Evolutionary conservation across 2,888 invertebrate genomes (phyloP).

Genomic region (Cotesia congregata): DNA sequence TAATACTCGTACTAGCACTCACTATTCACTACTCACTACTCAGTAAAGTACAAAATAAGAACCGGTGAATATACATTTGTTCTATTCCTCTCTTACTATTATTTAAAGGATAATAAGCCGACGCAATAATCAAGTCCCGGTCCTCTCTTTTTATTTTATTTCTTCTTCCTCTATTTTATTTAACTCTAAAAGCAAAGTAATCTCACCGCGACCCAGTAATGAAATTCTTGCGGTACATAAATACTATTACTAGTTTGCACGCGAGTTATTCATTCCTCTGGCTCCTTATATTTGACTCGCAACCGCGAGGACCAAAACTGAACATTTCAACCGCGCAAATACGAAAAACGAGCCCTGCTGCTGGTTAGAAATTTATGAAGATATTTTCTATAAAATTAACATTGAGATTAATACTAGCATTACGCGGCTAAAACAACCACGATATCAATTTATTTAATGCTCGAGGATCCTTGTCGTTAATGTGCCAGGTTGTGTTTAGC

Average conservation of each 20-base stretch:
- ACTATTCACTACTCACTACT: too few relatives aligned
- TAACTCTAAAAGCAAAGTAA: slow-evolving; percentile 21
- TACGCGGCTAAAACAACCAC: not conserved
- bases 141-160: not conserved
- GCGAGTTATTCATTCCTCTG: not conserved
- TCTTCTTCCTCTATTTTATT: slow-evolving; percentile 9
- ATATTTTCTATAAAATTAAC: too few relatives aligned
- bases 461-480: slow-evolving; percentile 31
- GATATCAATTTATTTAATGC: slow-evolving; percentile 46
- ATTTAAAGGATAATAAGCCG: slow-evolving; percentile 31
- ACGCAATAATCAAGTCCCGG: not conserved
- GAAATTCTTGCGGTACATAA: slow-evolving; percentile 17
- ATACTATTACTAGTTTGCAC: too few relatives aligned
- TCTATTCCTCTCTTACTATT: slow-evolving; percentile 6
- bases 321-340: not conserved
- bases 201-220: slow-evolving; percentile 24
- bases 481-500: slow-evolving; percentile 23
- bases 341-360: not conserved
- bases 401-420: too few relatives aligned
- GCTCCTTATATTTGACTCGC: not conserved
- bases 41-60: too few relatives aligned
- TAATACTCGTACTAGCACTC: not conserved
- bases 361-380: not conserved
- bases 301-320: not conserved
- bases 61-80: too few relatives aligned